Conservation (phyloP, 2,113 vertebrate species). For the Anarhynchus alexandrinus region DNA sequence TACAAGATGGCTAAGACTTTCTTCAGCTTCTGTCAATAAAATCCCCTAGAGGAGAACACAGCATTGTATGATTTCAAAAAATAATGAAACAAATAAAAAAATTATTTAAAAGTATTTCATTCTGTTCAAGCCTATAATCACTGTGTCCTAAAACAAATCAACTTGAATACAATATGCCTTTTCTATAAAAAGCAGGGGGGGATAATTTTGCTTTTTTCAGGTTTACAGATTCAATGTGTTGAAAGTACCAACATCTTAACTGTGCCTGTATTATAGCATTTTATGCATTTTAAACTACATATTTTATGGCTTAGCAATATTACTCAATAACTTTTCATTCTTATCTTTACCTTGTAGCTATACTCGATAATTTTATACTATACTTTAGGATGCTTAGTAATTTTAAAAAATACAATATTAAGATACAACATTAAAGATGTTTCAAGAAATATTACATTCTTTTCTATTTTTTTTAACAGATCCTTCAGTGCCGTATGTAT, state of each 20-base stretch:
- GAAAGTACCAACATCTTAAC: background rate
- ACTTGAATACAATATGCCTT: background rate
- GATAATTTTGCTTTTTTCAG: background rate
- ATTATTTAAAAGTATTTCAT: background rate
- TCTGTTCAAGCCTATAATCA: background rate
- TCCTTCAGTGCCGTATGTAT: background rate
- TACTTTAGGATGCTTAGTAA: background rate
- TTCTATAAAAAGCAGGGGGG: background rate
- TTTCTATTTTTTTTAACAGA: background rate
- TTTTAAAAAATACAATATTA: background rate
- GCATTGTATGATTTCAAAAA: background rate
- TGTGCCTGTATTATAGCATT: background rate
- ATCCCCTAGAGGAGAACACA: conserved; percentile 64
- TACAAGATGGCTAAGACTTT: conserved; percentile 61
- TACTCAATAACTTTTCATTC: background rate
- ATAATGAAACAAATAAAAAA: background rate
- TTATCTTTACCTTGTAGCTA: background rate
- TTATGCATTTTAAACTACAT: background rate
- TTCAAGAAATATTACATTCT: background rate
- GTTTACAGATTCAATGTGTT: background rate
- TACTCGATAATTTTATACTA: background rate
- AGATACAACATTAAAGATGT: background rate
- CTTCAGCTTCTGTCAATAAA: conserved; percentile 76
- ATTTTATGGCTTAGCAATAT: background rate
- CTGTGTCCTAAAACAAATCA: background rate